Conservation (phyloP, 2,888 invertebrate species). For the Coenonympha arcania region DNA sequence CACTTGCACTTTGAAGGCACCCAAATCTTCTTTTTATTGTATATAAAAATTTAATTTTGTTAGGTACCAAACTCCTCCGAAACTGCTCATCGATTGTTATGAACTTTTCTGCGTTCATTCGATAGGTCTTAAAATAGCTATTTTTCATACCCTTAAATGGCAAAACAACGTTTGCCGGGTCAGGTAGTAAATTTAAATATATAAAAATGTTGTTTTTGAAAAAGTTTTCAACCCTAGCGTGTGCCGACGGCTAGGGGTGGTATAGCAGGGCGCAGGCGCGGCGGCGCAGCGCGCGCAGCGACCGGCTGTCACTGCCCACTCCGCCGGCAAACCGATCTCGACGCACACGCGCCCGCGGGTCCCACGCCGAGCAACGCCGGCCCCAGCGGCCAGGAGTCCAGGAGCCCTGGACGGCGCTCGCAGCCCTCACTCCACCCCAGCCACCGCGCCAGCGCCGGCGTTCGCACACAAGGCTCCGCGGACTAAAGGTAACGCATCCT, state of each 20-base stretch:
- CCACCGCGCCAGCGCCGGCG: conserved; percentile 59
- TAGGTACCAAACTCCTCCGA: no score
- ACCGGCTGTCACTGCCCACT: conserved; percentile 56
- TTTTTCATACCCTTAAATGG: no score
- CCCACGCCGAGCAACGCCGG: conserved; percentile 67
- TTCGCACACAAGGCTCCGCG: conserved; percentile 61
- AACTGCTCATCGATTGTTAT: no score
- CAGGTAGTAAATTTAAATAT: no score
- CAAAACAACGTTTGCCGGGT: no score
- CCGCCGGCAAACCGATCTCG: conserved; percentile 66
- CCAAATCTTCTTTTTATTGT: no score
- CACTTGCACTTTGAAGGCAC: no score
- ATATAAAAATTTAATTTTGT: no score
- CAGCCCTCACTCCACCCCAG: conserved; percentile 48
- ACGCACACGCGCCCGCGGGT: conserved; percentile 62
- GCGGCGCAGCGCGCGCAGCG: conserved; percentile 55
- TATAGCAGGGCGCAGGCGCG: conserved; percentile 52
- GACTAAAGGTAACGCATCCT: conserved; percentile 58
- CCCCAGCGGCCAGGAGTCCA: conserved; percentile 70
- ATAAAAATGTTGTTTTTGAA: no score
- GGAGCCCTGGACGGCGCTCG: conserved; percentile 66
- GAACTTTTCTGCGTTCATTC: no score
- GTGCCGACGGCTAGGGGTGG: conserved; percentile 6
- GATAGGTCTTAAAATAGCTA: no score
- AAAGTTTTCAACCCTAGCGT: no score